These are phyloP conservation scores for Acrobasis suavella DNA, from an alignment of 2,888 invertebrate genomes.

Conservation along the genomic window DNA sequence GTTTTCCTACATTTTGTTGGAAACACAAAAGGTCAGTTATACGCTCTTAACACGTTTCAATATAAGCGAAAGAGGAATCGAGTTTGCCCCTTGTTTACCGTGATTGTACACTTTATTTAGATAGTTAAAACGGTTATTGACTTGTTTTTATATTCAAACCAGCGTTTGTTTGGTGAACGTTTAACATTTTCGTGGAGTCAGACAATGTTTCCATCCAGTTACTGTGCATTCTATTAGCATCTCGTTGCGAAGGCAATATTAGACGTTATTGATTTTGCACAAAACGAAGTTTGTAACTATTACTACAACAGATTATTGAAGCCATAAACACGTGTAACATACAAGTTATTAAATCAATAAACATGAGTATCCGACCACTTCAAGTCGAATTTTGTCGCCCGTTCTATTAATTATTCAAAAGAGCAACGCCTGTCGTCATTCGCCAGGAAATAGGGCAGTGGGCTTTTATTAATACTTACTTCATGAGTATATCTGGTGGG, in stretches of 20 bases:
- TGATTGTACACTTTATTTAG: conserved; percentile 18
- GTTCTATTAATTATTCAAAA: conserved; percentile 70
- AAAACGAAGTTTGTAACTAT: not conserved
- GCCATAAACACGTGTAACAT: not conserved
- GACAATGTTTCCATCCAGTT: not conserved
- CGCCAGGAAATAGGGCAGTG: conserved; percentile 52
- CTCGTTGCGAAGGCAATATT: not conserved
- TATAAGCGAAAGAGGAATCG: conserved; percentile 25
- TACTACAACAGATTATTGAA: not conserved
- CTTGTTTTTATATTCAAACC: conserved; percentile 18
- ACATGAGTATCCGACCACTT: conserved; percentile 34
- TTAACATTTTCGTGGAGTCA: conserved; percentile 2
- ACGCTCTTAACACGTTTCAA: conserved; percentile 36
- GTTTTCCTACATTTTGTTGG: conserved; percentile 73
- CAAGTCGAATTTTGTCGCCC: conserved; percentile 56
- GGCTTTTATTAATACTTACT: conserved; percentile 58
- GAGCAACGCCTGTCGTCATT: conserved; percentile 47
- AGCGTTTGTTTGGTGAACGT: conserved; percentile 5
- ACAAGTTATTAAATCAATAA: conserved; percentile 35
- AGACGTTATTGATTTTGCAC: conserved; percentile 10
- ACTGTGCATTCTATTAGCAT: not conserved
- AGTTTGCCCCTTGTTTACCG: conserved; percentile 14
- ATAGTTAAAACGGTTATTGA: conserved; percentile 16
- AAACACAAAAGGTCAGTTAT: conserved; percentile 60
- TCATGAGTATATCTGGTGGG: conserved; percentile 43